Evolutionary conservation across 2,888 invertebrate species (phyloP).

Genomic region (Tenthredo distinguenda): DNA sequence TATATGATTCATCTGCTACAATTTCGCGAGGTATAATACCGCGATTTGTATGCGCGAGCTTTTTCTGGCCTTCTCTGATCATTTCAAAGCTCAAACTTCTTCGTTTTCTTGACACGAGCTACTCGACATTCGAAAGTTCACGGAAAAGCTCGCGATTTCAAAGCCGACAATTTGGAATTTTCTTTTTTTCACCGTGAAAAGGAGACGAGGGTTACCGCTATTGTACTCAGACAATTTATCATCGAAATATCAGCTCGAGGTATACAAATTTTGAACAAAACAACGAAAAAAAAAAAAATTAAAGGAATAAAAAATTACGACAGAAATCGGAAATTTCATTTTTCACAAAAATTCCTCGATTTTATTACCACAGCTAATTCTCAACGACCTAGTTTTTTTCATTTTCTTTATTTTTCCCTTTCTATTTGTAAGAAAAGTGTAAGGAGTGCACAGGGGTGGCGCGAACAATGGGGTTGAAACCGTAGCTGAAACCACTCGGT

Average conservation of each 20-base stretch:
- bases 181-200: not conserved
- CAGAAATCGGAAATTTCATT: not conserved
- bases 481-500: not conserved
- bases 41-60: not conserved
- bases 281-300: not conserved
- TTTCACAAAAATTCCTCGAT: not conserved
- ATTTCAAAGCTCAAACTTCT: not conserved
- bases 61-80: not conserved
- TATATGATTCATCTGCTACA: not conserved
- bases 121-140: not conserved
- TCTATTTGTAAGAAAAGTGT: not conserved
- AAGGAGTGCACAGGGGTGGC: not conserved
- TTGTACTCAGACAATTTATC: not conserved
- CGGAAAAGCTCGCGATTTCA: not conserved
- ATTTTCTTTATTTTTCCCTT: not conserved
- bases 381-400: not conserved
- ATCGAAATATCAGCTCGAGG: not conserved
- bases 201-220: not conserved
- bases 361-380: not conserved
- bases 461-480: slow-evolving; percentile 5
- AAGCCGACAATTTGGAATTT: not conserved
- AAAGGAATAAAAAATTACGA: not conserved
- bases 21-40: not conserved
- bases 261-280: not conserved
- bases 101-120: not conserved